A percentile compares a stretch with the other conserved stretches of the same genome.
These are phyloP conservation scores for Varecia variegata DNA, from an alignment of 2,797 vertebrate genomes.

Conservation along the genomic window DNA sequence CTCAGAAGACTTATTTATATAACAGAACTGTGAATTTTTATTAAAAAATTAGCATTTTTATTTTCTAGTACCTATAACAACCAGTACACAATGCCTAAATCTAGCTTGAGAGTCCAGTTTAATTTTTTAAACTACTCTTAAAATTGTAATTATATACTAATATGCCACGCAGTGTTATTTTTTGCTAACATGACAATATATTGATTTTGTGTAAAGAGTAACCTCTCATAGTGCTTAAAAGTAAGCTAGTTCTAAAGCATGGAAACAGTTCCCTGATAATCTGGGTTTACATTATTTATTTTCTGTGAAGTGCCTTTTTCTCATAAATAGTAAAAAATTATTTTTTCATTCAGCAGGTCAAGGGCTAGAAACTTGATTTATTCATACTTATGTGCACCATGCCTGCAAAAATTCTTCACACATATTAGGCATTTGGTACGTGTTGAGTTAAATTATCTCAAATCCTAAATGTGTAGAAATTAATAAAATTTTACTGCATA, in stretches of 20 bases:
- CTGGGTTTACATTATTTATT: slow-evolving; percentile 3
- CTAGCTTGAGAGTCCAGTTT: neutral
- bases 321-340: slow-evolving; percentile 3
- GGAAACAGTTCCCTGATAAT: neutral
- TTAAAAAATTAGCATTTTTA: neutral
- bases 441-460: slow-evolving; percentile 23
- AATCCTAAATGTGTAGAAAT: slow-evolving; percentile 15
- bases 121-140: slow-evolving; percentile 12
- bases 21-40: neutral
- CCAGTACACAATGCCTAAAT: neutral
- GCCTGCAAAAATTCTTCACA: slow-evolving; percentile 37
- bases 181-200: neutral
- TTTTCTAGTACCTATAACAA: slow-evolving; percentile 16
- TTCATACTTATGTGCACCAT: slow-evolving; percentile 22
- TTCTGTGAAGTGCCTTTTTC: neutral
- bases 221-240: neutral
- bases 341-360: neutral
- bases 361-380: slow-evolving; percentile 13
- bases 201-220: slow-evolving; percentile 13
- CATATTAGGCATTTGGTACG: slow-evolving; percentile 35
- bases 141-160: slow-evolving; percentile 50
- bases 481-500: slow-evolving; percentile 39
- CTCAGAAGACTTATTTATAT: neutral
- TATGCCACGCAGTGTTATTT: neutral
- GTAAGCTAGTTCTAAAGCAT: neutral